These are phyloP conservation scores for Philaethria dido DNA, from an alignment of 2,888 invertebrate species.

Conservation along the genomic window DNA sequence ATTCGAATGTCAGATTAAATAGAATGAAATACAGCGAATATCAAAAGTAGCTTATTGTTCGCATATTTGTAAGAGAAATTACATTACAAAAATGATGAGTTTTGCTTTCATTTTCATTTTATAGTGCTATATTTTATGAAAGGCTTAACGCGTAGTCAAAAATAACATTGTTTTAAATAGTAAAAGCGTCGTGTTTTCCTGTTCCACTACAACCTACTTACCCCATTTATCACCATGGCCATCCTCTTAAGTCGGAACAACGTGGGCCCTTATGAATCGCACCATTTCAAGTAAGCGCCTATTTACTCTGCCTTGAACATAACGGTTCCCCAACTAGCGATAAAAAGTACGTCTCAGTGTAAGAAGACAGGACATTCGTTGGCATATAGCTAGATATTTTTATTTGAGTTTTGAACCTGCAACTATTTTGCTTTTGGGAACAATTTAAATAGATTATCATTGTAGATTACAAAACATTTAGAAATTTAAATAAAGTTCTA, in stretches of 20 bases:
- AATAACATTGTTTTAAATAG: constrained; percentile 35
- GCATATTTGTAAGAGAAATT: too few relatives aligned
- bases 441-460: not conserved
- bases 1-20: too few relatives aligned
- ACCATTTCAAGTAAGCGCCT: constrained; percentile 48
- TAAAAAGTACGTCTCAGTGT: constrained; percentile 46
- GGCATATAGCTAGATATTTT: constrained; percentile 13
- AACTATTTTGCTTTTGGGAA: not conserved
- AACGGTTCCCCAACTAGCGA: constrained; percentile 47
- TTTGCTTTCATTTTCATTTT: too few relatives aligned
- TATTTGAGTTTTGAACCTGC: not conserved
- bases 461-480: not conserved
- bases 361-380: constrained; percentile 37
- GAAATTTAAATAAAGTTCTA: not conserved
- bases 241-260: constrained; percentile 43
- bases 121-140: not conserved
- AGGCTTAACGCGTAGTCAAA: not conserved
- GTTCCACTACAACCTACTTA: constrained; percentile 39
- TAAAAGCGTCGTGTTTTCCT: constrained; percentile 40
- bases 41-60: too few relatives aligned
- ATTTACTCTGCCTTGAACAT: constrained; percentile 48
- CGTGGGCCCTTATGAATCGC: constrained; percentile 47
- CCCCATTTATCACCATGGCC: constrained; percentile 46
- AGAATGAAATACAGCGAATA: not conserved
- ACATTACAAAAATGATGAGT: too few relatives aligned